A percentile compares a stretch with the other conserved stretches of the same genome.
These are phyloP conservation scores for Ptilorrhoa leucosticta DNA, from an alignment of 2,113 vertebrate genomes.

Conservation along the genomic window DNA sequence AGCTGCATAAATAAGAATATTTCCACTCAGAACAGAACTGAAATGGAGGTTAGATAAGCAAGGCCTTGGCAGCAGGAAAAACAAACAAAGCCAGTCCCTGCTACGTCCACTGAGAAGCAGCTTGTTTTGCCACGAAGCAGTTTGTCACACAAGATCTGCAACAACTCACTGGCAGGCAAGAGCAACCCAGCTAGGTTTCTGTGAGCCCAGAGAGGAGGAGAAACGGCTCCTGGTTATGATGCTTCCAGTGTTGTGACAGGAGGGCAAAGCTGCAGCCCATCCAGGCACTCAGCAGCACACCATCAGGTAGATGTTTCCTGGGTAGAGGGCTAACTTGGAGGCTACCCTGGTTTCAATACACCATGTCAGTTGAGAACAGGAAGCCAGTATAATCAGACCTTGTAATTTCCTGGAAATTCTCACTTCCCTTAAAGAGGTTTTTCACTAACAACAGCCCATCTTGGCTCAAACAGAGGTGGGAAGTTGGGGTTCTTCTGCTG, in stretches of 20 bases:
- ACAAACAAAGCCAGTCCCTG: slow-evolving; percentile 25
- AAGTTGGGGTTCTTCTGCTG: neutral
- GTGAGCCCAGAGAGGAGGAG: neutral
- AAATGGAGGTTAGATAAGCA: slow-evolving; percentile 60
- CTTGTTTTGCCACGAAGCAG: neutral
- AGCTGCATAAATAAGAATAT: slow-evolving; percentile 61
- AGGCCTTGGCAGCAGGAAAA: slow-evolving; percentile 57
- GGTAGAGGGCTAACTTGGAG: neutral
- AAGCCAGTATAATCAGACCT: neutral
- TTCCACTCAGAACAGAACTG: neutral
- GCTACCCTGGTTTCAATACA: neutral
- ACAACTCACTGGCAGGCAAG: neutral
- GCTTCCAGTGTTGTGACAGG: neutral
- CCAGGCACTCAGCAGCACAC: neutral
- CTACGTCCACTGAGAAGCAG: neutral
- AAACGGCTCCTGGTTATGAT: neutral
- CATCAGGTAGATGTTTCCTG: neutral
- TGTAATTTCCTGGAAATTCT: neutral
- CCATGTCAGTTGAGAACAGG: neutral
- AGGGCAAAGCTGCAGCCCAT: neutral
- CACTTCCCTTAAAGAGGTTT: neutral
- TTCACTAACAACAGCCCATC: neutral
- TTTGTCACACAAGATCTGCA: neutral
- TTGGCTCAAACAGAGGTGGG: neutral
- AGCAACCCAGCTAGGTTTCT: neutral